Evolutionary conservation across 2,888 invertebrate genomes (phyloP), one percentile per base, ranked within the genome.

Genomic region (Meteorus colon): DNA sequence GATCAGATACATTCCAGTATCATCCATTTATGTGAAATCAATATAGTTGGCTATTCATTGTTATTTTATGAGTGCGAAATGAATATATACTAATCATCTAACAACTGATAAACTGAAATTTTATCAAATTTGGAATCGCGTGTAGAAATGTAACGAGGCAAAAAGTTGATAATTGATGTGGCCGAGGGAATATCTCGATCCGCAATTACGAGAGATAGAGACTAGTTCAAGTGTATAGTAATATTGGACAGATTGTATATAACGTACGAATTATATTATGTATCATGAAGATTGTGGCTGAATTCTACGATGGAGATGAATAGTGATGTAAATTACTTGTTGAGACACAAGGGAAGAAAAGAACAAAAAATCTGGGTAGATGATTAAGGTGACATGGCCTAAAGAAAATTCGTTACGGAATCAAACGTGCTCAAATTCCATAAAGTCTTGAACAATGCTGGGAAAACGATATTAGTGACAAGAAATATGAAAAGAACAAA

Each of bases 401-500:
- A 84, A 83, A 81, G 75, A 77, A 84, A 82, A 85, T 85, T 86
- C 84, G 85, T 87, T 86, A 88, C 82, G 84, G 85, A 86, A 84
- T 86, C 84, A 84, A 83, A 85, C 84, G 82, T 87, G 88, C 88
- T 88, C 87, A 88, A 88, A 85, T 84, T 83, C 80, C 84, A 83
- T 80, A 84, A 84, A 82, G 81, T 84, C 82, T 84, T 83, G 83
- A 77, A 80, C 81, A 81, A 37, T 78, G 77, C 77, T 80, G 81
- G 75, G 79, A 76, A 73, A 77, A 80, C 62, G 77, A 65, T 76
- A 75, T 74, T 67, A 69, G 73, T 59, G 73, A 69, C 45, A 60
- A 74, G n/a, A 10, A 48, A 66, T 41, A 24, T 24, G 24, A 24
- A 24, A 24, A 24, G 24, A 24, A 24, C 0, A 24, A 24, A 24